Base-by-base conservation (phyloP, 2,113 vertebrate species). In the Ailurus styani region DNA sequence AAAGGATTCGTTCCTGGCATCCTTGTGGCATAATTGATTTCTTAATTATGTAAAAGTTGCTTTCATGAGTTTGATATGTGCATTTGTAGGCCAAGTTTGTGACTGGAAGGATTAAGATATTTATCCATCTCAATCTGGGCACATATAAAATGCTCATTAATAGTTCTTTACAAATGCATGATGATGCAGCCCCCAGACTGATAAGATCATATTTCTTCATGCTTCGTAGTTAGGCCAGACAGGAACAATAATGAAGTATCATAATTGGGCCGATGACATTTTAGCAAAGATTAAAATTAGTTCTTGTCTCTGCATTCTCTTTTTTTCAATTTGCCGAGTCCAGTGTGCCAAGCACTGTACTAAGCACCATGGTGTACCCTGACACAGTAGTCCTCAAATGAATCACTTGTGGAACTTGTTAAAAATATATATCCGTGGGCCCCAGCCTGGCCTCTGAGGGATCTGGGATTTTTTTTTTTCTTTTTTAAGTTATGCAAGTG, bases 131-230 rank as follows among this genome's bases (percentile, higher is more conserved):
- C 91, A 83, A 87, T 94, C 94, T 96, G 95, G 50, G 73, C 90
- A 89, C 82, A 93, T 93, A 34, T 37, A 97, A 96, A 97, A 94
- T 93, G 54, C 85, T 97, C 97, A 96, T 98, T 98, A 98, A 97
- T 54, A 93, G 82, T 84, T 91, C 94, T 95, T 96, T 92, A 81
- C 70, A 97, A 94, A 96, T 93, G 54, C 34, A 29, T 29, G 77
- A 97, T 94, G 97, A 89, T 68, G 11, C 78, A 97, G 85, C 60
- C 93, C 91, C 88, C 68, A 86, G 14, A 40, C 50, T 52, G 97
- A 98, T 98, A 98, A 98, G 88, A 98, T 98, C 97, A 3, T 92
- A 93, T 97, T 98, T 97, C 96, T 96, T 97, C 82, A 97, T 90
- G 94, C 47, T 94, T 85, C 82, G 27, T 77, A 91, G 40, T 83